Evolutionary conservation across 2,797 vertebrate species (phyloP).

Genomic region (Huso huso): DNA sequence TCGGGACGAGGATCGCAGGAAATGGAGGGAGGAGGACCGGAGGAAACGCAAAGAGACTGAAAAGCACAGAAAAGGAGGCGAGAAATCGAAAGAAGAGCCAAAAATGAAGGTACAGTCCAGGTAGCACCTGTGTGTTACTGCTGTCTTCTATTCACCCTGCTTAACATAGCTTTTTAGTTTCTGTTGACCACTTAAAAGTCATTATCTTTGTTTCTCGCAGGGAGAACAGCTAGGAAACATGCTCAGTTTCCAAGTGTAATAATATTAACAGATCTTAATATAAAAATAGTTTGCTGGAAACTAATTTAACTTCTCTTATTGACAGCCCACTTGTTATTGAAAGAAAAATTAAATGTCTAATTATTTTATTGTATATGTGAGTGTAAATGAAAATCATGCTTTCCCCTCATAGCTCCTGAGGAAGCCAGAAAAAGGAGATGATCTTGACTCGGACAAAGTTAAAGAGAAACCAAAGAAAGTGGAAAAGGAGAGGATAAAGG

Average conservation of each 20-base stretch:
- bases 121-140: neutral
- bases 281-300: too few relatives aligned
- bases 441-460: slow-evolving; percentile 72
- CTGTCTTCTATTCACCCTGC: neutral
- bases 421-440: slow-evolving; percentile 84
- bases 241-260: too few relatives aligned
- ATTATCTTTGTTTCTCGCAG: too few relatives aligned
- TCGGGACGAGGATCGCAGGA: slow-evolving; percentile 91
- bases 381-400: neutral
- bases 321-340: too few relatives aligned
- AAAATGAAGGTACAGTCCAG: slow-evolving; percentile 82
- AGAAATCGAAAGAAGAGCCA: slow-evolving; percentile 83
- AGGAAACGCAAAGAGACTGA: slow-evolving; percentile 91
- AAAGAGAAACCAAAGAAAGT: slow-evolving; percentile 84
- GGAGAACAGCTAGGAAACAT: too few relatives aligned
- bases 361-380: too few relatives aligned
- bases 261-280: too few relatives aligned
- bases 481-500: slow-evolving; percentile 73
- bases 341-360: too few relatives aligned
- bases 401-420: slow-evolving; percentile 77
- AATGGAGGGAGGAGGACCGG: slow-evolving; percentile 93
- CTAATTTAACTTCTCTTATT: too few relatives aligned
- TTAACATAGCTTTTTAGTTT: too few relatives aligned
- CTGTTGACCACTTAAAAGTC: too few relatives aligned
- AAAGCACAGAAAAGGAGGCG: slow-evolving; percentile 80